phyloP scores from a whole-genome alignment of 2,888 invertebrate species.

The Orthosia cruda region DNA sequence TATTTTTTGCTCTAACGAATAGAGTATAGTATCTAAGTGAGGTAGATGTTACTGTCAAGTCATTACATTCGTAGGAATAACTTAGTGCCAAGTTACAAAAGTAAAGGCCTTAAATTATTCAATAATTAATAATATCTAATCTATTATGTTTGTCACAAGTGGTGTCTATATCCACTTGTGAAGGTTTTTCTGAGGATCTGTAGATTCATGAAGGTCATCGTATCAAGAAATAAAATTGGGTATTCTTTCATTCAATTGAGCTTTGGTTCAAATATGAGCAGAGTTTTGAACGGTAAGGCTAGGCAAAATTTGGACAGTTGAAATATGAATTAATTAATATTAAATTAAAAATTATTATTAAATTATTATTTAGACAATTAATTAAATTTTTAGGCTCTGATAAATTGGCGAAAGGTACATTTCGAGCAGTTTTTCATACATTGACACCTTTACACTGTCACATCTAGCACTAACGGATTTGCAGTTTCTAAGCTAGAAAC shows the following conservation, averaged over 20 bases:
- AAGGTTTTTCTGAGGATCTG: neutral
- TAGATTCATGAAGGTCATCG: neutral
- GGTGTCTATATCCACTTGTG: neutral
- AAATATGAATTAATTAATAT: no score
- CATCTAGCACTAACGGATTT: neutral
- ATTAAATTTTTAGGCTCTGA: no score
- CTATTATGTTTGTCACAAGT: neutral
- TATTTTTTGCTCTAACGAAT: no score
- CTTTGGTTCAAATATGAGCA: neutral
- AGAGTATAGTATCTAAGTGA: neutral
- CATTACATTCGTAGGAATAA: neutral
- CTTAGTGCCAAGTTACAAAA: neutral
- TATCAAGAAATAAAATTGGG: neutral
- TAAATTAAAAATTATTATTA: no score
- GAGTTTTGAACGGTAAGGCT: neutral
- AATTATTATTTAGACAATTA: no score
- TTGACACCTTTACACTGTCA: neutral
- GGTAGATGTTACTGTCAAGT: neutral
- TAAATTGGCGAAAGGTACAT: neutral
- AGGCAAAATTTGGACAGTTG: no score
- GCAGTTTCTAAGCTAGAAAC: neutral
- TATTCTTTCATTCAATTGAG: neutral
- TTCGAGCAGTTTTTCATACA: neutral
- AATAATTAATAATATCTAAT: neutral
- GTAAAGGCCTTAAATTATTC: constrained; percentile 3